Percentiles rank a stretch among this genome's conserved stretches.
Evolutionary conservation across 2,113 vertebrate genomes (phyloP).

Genomic region (Rhegmatorhina hoffmannsi): DNA sequence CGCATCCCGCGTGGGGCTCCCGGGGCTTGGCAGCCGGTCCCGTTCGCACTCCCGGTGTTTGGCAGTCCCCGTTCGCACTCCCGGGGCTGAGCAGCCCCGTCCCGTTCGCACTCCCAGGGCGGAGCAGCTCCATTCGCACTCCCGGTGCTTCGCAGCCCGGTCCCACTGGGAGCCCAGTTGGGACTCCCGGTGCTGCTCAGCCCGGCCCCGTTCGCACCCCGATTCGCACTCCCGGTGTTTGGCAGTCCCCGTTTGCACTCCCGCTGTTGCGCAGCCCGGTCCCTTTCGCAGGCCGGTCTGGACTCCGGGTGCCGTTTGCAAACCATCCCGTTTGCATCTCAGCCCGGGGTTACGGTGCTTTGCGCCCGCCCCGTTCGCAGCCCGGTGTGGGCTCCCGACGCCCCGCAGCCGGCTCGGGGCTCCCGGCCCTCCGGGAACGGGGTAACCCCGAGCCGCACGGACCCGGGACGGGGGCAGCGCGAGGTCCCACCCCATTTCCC

Average conservation of each 20-base stretch:
- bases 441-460: background rate
- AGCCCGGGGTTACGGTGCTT: background rate
- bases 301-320: background rate
- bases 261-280: background rate
- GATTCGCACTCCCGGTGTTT: background rate
- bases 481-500: background rate
- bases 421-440: background rate
- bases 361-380: background rate
- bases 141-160: background rate
- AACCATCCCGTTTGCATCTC: background rate
- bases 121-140: background rate
- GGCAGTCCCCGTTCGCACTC: background rate
- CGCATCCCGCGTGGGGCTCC: fast-evolving
- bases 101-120: fast-evolving
- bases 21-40: fast-evolving
- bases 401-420: background rate
- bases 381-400: background rate
- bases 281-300: background rate
- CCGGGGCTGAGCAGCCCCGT: background rate
- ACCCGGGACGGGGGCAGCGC: background rate
- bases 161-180: background rate
- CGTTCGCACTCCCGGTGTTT: background rate
- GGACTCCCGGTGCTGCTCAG: background rate
- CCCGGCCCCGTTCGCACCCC: background rate
- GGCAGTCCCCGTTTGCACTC: background rate